Conservation (phyloP, 2,113 vertebrate genomes). For the Thalassoma bifasciatum region DNA sequence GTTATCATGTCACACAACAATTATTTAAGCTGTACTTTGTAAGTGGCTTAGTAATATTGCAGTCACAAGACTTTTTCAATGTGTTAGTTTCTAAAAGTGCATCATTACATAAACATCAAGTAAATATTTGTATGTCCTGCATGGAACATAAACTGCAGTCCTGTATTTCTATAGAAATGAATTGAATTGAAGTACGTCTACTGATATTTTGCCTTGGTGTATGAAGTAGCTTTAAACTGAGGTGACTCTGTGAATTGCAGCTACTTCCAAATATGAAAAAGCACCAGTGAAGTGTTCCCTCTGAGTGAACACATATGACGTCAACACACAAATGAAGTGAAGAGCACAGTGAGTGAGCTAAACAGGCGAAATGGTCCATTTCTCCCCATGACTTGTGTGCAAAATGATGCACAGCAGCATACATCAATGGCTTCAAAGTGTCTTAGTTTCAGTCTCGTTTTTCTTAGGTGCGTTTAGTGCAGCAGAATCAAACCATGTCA, state of each 20-base stretch:
- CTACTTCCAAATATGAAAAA: neutral
- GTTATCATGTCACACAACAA: neutral
- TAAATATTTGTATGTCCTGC: neutral
- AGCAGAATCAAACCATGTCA: neutral
- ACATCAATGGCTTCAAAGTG: conserved; percentile 19
- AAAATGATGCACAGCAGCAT: conserved; percentile 11
- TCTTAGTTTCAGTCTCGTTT: neutral
- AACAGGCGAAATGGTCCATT: neutral
- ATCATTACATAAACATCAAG: neutral
- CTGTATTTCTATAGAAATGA: neutral
- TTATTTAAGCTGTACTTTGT: neutral
- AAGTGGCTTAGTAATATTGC: neutral
- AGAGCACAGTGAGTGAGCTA: neutral
- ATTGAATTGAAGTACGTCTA: neutral
- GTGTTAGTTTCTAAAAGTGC: neutral
- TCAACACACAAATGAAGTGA: neutral
- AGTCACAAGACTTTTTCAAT: neutral
- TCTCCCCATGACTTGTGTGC: neutral
- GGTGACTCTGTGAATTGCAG: neutral
- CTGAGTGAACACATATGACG: neutral
- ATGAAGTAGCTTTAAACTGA: neutral
- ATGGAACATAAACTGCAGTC: neutral
- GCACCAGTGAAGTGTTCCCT: neutral
- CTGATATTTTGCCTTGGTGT: neutral
- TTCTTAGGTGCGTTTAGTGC: conserved; percentile 19